These are phyloP conservation scores for Crenichthys baileyi DNA, from an alignment of 2,797 vertebrate species.

Conservation along the genomic window DNA sequence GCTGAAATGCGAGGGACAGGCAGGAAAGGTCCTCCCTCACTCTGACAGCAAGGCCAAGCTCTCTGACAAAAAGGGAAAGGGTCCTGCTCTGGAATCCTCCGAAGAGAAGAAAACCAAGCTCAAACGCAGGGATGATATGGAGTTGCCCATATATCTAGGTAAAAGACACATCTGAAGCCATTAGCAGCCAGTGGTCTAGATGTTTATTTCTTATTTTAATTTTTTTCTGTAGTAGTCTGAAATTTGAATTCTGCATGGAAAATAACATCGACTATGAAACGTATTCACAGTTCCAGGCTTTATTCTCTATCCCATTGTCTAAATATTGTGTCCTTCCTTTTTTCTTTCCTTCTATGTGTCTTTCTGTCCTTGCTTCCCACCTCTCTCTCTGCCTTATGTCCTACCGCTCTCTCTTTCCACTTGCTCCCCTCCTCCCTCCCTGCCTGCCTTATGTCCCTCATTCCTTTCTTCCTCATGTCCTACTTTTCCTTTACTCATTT, in stretches of 20 bases:
- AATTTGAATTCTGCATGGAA: background rate
- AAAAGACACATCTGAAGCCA: background rate
- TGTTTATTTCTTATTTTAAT: background rate
- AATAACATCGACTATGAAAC: background rate
- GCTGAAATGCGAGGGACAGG: slow-evolving; percentile 74
- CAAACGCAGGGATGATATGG: slow-evolving; percentile 82
- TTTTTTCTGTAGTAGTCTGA: background rate
- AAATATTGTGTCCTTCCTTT: background rate
- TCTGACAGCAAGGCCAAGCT: slow-evolving; percentile 57
- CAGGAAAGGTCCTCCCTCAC: slow-evolving; percentile 13
- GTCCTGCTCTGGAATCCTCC: slow-evolving; percentile 27
- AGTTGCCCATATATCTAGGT: slow-evolving; percentile 78
- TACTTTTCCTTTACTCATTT: too few relatives aligned
- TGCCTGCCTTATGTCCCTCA: background rate
- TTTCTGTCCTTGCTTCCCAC: background rate
- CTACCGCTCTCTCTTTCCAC: background rate
- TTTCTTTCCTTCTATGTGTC: background rate
- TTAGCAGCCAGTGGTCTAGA: background rate
- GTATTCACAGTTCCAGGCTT: background rate
- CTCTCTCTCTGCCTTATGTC: background rate
- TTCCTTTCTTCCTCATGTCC: background rate
- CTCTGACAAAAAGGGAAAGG: slow-evolving; percentile 80
- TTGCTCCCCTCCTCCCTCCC: background rate
- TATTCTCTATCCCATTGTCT: background rate
- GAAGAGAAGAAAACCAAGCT: slow-evolving; percentile 80